These are phyloP conservation scores for Cyanoderma ruficeps DNA, from an alignment of 2,113 vertebrate genomes.

Conservation along the genomic window DNA sequence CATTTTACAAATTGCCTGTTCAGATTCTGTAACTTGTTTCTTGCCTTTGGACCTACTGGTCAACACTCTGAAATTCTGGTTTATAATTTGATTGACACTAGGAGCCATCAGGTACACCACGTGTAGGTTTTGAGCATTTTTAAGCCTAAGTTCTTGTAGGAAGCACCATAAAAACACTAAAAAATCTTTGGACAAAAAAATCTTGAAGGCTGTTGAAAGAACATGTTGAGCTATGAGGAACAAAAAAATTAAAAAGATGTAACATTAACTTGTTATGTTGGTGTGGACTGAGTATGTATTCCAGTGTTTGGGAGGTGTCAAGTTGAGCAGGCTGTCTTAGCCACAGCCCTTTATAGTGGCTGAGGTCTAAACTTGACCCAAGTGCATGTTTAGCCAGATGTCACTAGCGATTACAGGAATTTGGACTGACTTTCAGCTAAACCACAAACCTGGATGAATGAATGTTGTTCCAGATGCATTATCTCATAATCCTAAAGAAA, in stretches of 20 bases:
- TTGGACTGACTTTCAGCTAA: slow-evolving; percentile 39
- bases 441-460: slow-evolving; percentile 61
- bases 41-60: not conserved
- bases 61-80: not conserved
- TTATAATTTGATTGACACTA: not conserved
- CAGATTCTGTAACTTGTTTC: not conserved
- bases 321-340: not conserved
- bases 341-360: slow-evolving; percentile 12
- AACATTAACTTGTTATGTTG: not conserved
- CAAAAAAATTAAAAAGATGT: not conserved
- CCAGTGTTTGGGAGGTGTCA: slow-evolving; percentile 10
- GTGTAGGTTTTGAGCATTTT: not conserved
- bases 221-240: not conserved
- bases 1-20: not conserved
- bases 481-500: slow-evolving; percentile 68
- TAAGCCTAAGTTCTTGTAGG: not conserved
- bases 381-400: slow-evolving; percentile 58
- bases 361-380: slow-evolving; percentile 49
- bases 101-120: not conserved
- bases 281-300: not conserved
- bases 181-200: not conserved
- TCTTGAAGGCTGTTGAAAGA: not conserved
- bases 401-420: slow-evolving; percentile 32
- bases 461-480: slow-evolving; percentile 67
- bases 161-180: not conserved